Conservation (phyloP, 2,888 invertebrate genomes). For the Harpagoxenus sublaevis region DNA sequence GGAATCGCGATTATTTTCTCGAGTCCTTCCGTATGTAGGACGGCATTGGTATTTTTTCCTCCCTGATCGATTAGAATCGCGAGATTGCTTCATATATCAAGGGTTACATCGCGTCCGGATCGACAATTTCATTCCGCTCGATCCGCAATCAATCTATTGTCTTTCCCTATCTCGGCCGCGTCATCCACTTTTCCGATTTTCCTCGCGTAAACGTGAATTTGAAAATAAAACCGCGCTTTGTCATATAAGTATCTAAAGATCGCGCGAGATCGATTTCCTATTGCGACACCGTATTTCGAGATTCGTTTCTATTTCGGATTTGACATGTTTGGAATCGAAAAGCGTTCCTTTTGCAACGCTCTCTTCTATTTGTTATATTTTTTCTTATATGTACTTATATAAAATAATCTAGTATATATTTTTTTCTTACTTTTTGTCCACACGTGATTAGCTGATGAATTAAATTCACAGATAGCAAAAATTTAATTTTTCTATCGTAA, state of each 20-base stretch:
- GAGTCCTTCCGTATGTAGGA: background rate
- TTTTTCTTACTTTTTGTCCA: background rate
- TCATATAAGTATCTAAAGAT: slow-evolving; percentile 3
- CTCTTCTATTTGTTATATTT: background rate
- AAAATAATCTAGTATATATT: background rate
- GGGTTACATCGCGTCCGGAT: slow-evolving; percentile 15
- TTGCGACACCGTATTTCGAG: background rate
- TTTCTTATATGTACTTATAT: background rate
- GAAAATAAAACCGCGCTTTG: slow-evolving; percentile 27
- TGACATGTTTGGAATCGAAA: background rate
- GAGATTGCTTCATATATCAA: slow-evolving; percentile 40
- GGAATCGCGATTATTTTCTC: slow-evolving; percentile 35
- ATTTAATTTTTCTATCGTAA: background rate
- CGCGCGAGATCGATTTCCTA: slow-evolving; percentile 9
- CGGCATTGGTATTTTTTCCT: slow-evolving; percentile 35
- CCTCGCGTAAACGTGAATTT: slow-evolving; percentile 8
- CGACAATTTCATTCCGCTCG: slow-evolving; percentile 33
- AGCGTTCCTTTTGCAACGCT: background rate
- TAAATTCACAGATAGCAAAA: background rate
- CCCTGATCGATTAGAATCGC: slow-evolving; percentile 43
- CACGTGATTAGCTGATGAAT: background rate
- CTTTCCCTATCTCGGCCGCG: slow-evolving; percentile 16
- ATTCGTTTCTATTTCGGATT: background rate
- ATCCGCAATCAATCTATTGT: slow-evolving; percentile 30
- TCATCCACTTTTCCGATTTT: slow-evolving; percentile 6